These are phyloP conservation scores for Cosmia pyralina DNA, from an alignment of 2,888 invertebrate species.

Conservation along the genomic window DNA sequence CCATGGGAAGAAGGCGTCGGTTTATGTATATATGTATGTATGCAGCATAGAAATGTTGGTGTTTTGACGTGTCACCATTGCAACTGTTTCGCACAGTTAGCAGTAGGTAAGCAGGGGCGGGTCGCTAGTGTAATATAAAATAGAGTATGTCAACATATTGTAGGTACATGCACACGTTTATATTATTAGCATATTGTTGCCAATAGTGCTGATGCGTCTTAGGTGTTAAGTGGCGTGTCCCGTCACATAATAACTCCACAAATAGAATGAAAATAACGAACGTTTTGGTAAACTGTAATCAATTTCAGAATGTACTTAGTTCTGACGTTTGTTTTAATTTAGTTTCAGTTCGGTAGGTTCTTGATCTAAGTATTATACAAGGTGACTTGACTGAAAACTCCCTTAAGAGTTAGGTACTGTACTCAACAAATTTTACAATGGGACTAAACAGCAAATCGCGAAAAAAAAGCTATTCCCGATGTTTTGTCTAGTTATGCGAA, in stretches of 20 bases:
- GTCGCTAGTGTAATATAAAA: slow-evolving; percentile 32
- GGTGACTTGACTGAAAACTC: neutral
- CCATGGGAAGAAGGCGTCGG: too few species aligned
- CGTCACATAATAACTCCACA: slow-evolving; percentile 58
- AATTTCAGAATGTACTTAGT: slow-evolving; percentile 22
- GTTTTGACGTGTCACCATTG: too few species aligned
- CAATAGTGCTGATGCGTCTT: slow-evolving; percentile 56
- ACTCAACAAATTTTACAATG: neutral
- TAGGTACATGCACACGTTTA: slow-evolving; percentile 63
- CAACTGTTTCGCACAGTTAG: too few species aligned
- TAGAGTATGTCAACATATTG: slow-evolving; percentile 56
- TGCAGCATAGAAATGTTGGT: neutral
- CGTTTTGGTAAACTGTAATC: slow-evolving; percentile 12
- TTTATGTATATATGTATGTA: too few species aligned
- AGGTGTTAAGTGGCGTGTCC: slow-evolving; percentile 66
- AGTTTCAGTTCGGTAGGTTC: slow-evolving; percentile 26
- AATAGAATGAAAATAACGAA: slow-evolving; percentile 40
- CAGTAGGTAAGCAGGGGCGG: neutral
- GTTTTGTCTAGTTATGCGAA: neutral
- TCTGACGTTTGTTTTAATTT: slow-evolving; percentile 39
- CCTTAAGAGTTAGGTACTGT: neutral
- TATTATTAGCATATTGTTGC: slow-evolving; percentile 65
- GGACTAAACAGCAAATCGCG: neutral
- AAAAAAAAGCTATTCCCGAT: neutral
- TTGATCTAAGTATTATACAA: slow-evolving; percentile 22